Evolutionary conservation across 2,888 invertebrate genomes (phyloP).

Genomic region (Willowsia nigromaculata): DNA sequence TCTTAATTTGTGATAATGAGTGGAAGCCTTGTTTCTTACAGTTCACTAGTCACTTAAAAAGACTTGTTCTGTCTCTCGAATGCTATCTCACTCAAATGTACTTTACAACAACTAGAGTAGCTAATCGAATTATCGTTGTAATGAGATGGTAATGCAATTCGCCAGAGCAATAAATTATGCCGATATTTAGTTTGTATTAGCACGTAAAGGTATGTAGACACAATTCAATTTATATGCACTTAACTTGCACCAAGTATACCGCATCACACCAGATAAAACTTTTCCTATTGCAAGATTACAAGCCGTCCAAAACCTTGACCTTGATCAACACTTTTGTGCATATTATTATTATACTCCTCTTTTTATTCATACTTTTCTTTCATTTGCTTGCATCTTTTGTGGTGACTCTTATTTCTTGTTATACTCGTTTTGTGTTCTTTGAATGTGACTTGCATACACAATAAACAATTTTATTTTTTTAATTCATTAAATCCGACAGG

Average conservation of each 20-base stretch:
- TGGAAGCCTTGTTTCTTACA: not conserved
- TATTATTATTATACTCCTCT: not conserved
- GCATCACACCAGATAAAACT: not conserved
- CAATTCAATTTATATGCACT: not conserved
- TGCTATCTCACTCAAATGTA: not conserved
- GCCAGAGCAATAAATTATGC: conserved; percentile 27
- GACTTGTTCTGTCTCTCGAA: not conserved
- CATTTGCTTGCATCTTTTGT: not conserved
- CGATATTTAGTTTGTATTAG: not conserved
- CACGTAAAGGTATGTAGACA: not conserved
- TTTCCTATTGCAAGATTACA: not conserved
- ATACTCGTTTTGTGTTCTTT: conserved; percentile 48
- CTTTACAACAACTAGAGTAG: not conserved
- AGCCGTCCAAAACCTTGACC: conserved; percentile 59
- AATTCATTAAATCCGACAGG: conserved; percentile 60
- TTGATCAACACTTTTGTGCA: conserved; percentile 46
- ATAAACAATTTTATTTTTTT: conserved; percentile 50
- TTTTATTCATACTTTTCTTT: not conserved
- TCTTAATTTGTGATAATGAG: not conserved
- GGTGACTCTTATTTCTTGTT: conserved; percentile 42
- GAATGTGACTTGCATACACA: conserved; percentile 46
- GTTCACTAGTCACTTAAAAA: not conserved
- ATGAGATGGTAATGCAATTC: conserved; percentile 49
- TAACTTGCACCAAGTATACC: not conserved
- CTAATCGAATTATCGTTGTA: conserved; percentile 28